These are phyloP conservation scores for Progne subis DNA, from an alignment of 2,113 vertebrate species.

Conservation along the genomic window DNA sequence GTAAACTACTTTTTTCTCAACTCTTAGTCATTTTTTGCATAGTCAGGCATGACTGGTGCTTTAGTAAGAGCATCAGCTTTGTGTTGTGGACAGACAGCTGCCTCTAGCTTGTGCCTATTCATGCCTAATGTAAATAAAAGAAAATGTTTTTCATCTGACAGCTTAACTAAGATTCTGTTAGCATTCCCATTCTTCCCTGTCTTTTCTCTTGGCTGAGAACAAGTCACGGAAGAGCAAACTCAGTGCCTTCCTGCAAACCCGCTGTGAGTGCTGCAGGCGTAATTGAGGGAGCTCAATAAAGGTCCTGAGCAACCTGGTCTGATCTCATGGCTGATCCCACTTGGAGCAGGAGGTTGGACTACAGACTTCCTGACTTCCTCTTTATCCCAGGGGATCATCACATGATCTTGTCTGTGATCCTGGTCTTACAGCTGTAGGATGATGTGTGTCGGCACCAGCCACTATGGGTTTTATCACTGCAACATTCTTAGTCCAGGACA, in stretches of 20 bases:
- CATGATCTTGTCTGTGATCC: background rate
- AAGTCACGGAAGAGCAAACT: background rate
- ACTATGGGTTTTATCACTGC: background rate
- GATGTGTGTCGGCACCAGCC: background rate
- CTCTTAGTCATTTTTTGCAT: background rate
- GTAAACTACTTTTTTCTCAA: background rate
- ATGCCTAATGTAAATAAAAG: background rate
- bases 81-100: background rate
- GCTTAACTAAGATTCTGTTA: background rate
- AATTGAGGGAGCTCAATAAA: background rate
- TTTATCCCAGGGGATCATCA: background rate
- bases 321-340: background rate
- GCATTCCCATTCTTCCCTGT: background rate
- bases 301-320: background rate
- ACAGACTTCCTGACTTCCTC: background rate
- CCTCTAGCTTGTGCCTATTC: background rate
- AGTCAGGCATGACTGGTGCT: background rate
- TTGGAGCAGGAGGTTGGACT: background rate
- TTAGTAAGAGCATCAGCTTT: background rate
- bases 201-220: background rate
- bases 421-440: background rate
- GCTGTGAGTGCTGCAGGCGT: fast-evolving
- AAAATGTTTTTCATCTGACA: background rate
- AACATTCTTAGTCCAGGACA: background rate
- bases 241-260: background rate